These are phyloP conservation scores for Syngnathus acus DNA, from an alignment of 2,797 vertebrate genomes.

Conservation along the genomic window DNA sequence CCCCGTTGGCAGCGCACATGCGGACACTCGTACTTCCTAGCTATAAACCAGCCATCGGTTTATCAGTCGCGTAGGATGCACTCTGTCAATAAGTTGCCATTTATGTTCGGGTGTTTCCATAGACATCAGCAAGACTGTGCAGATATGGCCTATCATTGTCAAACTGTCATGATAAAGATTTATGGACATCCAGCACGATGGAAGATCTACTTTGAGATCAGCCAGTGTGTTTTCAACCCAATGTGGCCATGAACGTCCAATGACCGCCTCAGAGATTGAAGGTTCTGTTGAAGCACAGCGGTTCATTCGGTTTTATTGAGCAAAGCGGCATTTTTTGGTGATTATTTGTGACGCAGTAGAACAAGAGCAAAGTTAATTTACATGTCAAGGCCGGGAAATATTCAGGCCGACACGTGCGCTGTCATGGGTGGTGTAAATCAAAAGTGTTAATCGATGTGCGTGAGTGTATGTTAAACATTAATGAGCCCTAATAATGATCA, in stretches of 20 bases:
- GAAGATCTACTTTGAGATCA: too few relatives aligned
- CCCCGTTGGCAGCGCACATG: not conserved
- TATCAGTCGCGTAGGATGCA: not conserved
- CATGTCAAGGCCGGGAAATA: not conserved
- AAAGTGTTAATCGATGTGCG: not conserved
- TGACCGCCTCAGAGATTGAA: not conserved
- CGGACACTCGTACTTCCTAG: not conserved
- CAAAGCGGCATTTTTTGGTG: not conserved
- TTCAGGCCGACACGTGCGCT: not conserved
- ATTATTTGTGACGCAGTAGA: not conserved
- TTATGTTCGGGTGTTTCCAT: conserved; percentile 13
- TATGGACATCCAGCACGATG: not conserved
- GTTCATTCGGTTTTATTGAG: not conserved
- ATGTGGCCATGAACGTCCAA: not conserved
- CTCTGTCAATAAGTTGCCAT: conserved; percentile 25
- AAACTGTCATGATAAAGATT: not conserved
- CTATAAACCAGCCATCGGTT: not conserved
- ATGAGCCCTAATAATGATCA: not conserved
- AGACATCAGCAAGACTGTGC: not conserved
- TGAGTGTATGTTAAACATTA: not conserved
- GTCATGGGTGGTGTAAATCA: not conserved
- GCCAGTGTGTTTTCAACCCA: not conserved
- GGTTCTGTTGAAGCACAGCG: too few relatives aligned
- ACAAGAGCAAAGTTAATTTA: not conserved
- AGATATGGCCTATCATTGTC: conserved; percentile 10